Conservation (phyloP, 2,113 vertebrate genomes). For the Machaerirhynchus nigripectus region DNA sequence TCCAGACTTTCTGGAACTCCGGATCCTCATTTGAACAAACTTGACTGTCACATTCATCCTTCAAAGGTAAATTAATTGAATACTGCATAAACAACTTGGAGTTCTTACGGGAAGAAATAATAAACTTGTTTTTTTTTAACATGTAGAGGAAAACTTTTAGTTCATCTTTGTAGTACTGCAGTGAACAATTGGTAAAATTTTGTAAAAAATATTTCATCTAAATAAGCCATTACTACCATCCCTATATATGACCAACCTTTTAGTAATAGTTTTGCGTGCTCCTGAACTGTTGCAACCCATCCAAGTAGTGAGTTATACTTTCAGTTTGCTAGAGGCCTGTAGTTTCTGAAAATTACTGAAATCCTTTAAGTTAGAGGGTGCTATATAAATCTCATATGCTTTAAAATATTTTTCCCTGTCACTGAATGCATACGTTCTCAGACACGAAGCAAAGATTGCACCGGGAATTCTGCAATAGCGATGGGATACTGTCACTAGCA, state of each 20-base stretch:
- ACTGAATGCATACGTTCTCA: background rate
- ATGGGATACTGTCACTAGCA: background rate
- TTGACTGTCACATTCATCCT: background rate
- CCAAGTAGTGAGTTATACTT: background rate
- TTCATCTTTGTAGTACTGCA: background rate
- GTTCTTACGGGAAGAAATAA: slow-evolving; percentile 18
- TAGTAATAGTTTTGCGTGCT: background rate
- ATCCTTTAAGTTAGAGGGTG: background rate
- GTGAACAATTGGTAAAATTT: background rate
- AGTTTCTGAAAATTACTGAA: background rate
- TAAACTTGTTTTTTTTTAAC: background rate
- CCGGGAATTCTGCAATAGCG: background rate
- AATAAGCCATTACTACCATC: background rate
- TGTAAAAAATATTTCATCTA: background rate
- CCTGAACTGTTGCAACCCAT: background rate
- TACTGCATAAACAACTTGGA: background rate
- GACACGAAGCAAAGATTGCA: background rate
- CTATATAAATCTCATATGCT: background rate
- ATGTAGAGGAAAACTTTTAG: background rate
- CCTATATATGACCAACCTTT: background rate
- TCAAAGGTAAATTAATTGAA: slow-evolving; percentile 29
- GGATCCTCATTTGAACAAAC: background rate
- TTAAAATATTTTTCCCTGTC: background rate
- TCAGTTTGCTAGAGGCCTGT: background rate
- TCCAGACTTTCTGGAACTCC: slow-evolving; percentile 45